These are phyloP conservation scores for Bombus terrestris DNA, from an alignment of 1,140 invertebrate genomes.

Conservation along the genomic window DNA sequence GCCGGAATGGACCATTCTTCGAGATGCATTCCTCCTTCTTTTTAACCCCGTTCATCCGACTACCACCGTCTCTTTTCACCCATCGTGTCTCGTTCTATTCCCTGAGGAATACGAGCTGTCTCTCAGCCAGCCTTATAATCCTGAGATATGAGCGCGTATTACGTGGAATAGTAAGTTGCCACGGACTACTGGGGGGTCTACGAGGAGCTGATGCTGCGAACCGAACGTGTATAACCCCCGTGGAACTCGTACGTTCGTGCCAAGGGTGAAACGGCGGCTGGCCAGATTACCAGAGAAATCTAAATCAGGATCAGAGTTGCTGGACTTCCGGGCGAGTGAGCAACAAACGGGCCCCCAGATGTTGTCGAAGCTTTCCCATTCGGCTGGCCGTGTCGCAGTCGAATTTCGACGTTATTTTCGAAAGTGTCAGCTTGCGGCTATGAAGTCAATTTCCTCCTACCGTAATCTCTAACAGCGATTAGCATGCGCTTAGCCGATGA, in stretches of 20 bases:
- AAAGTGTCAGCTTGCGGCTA: slow-evolving; percentile 26
- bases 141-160: slow-evolving; percentile 82
- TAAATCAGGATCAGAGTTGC: slow-evolving; percentile 66
- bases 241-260: slow-evolving; percentile 67
- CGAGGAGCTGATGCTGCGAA: slow-evolving; percentile 64
- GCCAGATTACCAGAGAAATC: slow-evolving; percentile 65
- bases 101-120: slow-evolving; percentile 38
- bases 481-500: neutral
- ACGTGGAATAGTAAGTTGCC: slow-evolving; percentile 75
- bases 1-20: slow-evolving; percentile 57
- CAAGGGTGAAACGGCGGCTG: slow-evolving; percentile 42
- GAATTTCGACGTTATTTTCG: neutral
- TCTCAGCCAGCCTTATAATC: slow-evolving; percentile 76
- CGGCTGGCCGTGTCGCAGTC: neutral
- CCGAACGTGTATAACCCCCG: slow-evolving; percentile 64
- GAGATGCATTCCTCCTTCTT: slow-evolving; percentile 26
- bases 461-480: neutral
- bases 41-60: slow-evolving; percentile 7
- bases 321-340: slow-evolving; percentile 56
- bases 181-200: slow-evolving; percentile 67
- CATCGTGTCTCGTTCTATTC: slow-evolving; percentile 22
- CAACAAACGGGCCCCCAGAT: slow-evolving; percentile 44
- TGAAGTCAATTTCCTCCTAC: neutral
- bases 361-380: neutral
- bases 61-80: neutral